Evolutionary conservation across 1,140 invertebrate genomes (phyloP).

Genomic region (Parasteatoda tepidariorum): DNA sequence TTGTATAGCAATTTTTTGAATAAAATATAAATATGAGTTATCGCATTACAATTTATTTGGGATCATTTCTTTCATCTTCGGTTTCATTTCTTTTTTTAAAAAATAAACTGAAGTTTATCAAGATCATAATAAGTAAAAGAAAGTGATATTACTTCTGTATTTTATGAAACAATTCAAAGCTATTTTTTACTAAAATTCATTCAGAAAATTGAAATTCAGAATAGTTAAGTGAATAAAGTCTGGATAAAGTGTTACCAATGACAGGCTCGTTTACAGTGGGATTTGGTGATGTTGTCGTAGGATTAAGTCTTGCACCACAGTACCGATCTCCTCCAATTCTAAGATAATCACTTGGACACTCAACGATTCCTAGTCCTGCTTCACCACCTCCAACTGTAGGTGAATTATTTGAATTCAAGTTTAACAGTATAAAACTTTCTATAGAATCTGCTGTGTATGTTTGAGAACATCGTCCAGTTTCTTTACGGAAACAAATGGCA

Average conservation of each 20-base stretch:
- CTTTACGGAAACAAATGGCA: slow-evolving; percentile 78
- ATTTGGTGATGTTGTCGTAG: slow-evolving; percentile 74
- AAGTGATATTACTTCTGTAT: no score
- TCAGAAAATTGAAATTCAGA: no score
- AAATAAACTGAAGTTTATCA: no score
- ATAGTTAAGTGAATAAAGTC: no score
- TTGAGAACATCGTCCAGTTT: slow-evolving; percentile 75
- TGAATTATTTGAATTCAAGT: slow-evolving; percentile 60
- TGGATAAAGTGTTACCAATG: slow-evolving; percentile 72
- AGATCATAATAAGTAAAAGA: no score
- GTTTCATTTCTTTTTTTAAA: no score
- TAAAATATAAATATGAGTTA: no score
- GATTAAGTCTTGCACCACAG: slow-evolving; percentile 80
- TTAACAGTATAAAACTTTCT: slow-evolving; percentile 75
- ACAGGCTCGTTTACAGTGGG: slow-evolving; percentile 76
- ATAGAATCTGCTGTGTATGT: slow-evolving; percentile 73
- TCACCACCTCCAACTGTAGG: slow-evolving; percentile 74
- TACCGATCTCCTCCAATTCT: slow-evolving; percentile 76
- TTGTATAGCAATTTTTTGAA: no score
- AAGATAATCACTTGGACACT: slow-evolving; percentile 80
- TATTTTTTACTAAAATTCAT: no score
- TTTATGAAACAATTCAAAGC: no score
- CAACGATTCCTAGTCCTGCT: slow-evolving; percentile 78
- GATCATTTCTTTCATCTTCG: no score
- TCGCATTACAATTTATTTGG: no score